Evolutionary conservation across 2,888 invertebrate genomes (phyloP), one percentile per base, ranked within the genome.

Genomic region (Pseudococcus viburni): DNA sequence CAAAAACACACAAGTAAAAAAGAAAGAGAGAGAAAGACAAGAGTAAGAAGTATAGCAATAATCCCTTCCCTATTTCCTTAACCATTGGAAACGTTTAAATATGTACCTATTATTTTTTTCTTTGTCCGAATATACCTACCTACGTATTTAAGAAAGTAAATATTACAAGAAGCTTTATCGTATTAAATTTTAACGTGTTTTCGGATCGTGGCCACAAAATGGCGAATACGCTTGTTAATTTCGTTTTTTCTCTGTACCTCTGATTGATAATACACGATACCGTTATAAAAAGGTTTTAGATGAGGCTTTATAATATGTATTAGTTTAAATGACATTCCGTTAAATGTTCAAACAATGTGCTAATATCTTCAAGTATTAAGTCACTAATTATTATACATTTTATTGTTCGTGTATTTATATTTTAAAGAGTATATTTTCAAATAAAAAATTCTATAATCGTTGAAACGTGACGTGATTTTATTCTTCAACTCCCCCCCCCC

Each of bases 371-470:
- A 17, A 33, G 73, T 33, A 33, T 73, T 33, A 33, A 73, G 73
- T 73, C 73, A 73, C 73, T 73, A 9, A 73, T 73, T 68, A 33
- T 73, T 73, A 73, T 73, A 15, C 7, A 33, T 73, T 73, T 73
- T 73, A 73, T 73, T 33, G 73, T 73, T 73, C 73, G 33, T 33
- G 73, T 73, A 33, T 73, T 73, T 73, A 73, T 33, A 73, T 73
- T 73, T 33, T 73, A 17, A 73, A 33, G 6, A 73, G 33, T 73
- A 73, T 68, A 68, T 68, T 68, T 68, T 68, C 68, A 68, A 68
- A 12, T 68, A 11, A 68, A 68, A 68, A 68, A 68, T 68, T 68
- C 26, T 68, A 68, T 26, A 26, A 68, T 68, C 68, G 68, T 68
- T 68, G 26, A 11, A 68, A 42, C 42, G 8, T 42, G 42, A 9